phyloP scores from a whole-genome alignment of 2,888 invertebrate genomes.

The Tinea trinotella region DNA sequence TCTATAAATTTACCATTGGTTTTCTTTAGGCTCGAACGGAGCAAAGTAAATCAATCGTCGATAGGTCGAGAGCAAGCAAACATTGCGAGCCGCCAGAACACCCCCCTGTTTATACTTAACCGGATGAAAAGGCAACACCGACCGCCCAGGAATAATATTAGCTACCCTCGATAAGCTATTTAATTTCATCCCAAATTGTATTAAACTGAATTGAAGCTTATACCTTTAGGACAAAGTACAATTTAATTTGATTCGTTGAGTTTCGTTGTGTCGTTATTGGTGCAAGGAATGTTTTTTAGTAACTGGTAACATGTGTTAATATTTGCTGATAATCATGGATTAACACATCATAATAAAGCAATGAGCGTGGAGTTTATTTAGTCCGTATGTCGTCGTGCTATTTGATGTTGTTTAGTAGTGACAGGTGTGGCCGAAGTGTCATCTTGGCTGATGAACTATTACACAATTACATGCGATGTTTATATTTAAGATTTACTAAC shows the following conservation, averaged over 20 bases:
- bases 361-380: conserved; percentile 67
- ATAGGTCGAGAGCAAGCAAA: conserved; percentile 50
- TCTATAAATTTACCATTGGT: not conserved
- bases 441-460: conserved; percentile 1
- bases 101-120: conserved; percentile 70
- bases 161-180: conserved; percentile 66
- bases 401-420: conserved; percentile 54
- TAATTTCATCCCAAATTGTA: conserved; percentile 37
- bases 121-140: conserved; percentile 71
- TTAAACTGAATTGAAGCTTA: conserved; percentile 35
- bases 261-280: conserved; percentile 30
- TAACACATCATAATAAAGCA: conserved; percentile 73
- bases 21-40: conserved; percentile 13
- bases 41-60: conserved; percentile 61
- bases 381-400: conserved; percentile 57
- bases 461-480: not conserved
- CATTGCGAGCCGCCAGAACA: conserved; percentile 53
- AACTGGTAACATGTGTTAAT: conserved; percentile 73
- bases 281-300: conserved; percentile 49
- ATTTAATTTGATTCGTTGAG: conserved; percentile 26
- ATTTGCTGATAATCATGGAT: conserved; percentile 71
- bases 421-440: conserved; percentile 60
- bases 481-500: not conserved
- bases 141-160: conserved; percentile 72
- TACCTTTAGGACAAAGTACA: conserved; percentile 30